These are phyloP conservation scores for Hylomyscus alleni DNA, from an alignment of 2,797 vertebrate genomes.

Conservation along the genomic window DNA sequence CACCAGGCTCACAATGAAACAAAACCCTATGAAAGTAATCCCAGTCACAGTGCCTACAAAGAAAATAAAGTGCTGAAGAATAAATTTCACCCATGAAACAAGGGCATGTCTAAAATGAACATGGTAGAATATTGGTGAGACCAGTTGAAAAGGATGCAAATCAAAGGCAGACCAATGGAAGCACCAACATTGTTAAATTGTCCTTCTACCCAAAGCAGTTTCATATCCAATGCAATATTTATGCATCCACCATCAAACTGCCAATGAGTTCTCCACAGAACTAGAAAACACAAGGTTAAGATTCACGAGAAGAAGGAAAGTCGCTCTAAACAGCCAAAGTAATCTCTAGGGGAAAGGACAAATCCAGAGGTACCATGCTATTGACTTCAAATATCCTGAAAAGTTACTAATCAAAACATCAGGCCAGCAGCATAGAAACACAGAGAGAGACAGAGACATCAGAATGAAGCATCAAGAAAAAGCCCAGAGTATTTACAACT, in stretches of 20 bases:
- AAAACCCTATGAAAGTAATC: background rate
- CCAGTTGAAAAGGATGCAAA: background rate
- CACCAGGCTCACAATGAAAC: background rate
- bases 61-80: background rate
- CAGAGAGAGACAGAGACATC: background rate
- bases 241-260: background rate
- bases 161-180: too few relatives aligned
- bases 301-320: background rate
- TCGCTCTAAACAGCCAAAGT: background rate
- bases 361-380: background rate
- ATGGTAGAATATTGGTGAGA: background rate
- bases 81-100: background rate
- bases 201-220: background rate
- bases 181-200: background rate
- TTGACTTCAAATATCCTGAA: background rate
- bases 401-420: background rate
- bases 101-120: background rate
- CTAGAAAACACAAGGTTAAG: background rate
- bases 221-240: background rate
- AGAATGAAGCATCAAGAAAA: background rate
- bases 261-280: background rate
- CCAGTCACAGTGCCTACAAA: background rate
- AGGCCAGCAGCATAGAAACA: background rate
- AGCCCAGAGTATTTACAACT: background rate
- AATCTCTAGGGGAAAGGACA: background rate